Base-by-base conservation (phyloP, 2,797 vertebrate genomes). In the Clarias fuscus region DNA sequence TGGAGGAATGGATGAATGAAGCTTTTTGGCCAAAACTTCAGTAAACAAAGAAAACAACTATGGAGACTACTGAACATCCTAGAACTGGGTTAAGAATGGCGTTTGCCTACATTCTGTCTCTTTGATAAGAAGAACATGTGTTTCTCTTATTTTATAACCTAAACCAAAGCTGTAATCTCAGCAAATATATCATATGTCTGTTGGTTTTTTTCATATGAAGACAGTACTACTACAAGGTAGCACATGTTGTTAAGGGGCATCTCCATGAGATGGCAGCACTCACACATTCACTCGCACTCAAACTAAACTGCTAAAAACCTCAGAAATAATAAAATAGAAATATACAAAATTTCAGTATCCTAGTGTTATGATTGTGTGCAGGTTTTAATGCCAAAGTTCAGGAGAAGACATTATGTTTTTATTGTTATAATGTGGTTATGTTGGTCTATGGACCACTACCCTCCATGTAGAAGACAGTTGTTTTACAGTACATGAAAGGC, bases 201-300 rank as follows among this genome's bases (percentile, higher is more conserved):
- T 33, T 33, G 1, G 1, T 37, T 37, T 37, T 11, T 62, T 67
- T 65, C 22, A 43, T 65, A n/a, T 27, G 5, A 80, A 27, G n/a
- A 80, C 61, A 48, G 14, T 20, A 59, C 27, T 33, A 76, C n/a
- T n/a, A 15, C 7, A 8, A 1, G 53, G 33, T 62, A 40, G 64
- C 37, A 64, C 14, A 18, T 84, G 83, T 81, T 84, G 30, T 75
- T 58, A 77, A 48, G 17, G 40, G 24, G 7, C 27, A 33, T 75
- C 61, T 75, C 86, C 86, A 84, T 79, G 17, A 84, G 86, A 84
- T 87, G 86, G 86, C 83, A 87, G 86, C 83, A 81, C 68, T 73
- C 40, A 75, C 86, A 33, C 58, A 67, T 71, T 82, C 43, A 30
- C 33, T 22, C 27, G 20, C 43, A 14, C 20, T 64, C 33, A 80